Percentiles rank a stretch among this genome's conserved stretches.
Conservation (phyloP, 2,113 vertebrate species). For the Micronycteris hirsuta region DNA sequence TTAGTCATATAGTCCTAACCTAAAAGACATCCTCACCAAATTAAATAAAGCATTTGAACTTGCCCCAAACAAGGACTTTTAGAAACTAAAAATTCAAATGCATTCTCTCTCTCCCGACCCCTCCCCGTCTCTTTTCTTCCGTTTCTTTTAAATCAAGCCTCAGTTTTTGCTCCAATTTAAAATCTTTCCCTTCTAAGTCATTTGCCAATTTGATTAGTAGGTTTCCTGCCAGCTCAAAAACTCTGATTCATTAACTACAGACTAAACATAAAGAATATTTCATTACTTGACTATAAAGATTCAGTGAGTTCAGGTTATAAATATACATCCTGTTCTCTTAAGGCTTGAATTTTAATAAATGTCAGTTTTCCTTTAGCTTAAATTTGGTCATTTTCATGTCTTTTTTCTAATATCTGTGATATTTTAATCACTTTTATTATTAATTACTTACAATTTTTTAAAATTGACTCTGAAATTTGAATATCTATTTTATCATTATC, state of each 20-base stretch:
- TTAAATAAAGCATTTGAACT: slow-evolving; percentile 3
- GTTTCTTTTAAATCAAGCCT: neutral
- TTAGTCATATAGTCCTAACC: neutral
- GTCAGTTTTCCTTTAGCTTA: slow-evolving; percentile 1
- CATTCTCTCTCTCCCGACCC: neutral
- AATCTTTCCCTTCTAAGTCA: neutral
- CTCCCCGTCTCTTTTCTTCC: neutral
- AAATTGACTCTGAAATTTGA: slow-evolving; percentile 5
- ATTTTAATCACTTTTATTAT: neutral
- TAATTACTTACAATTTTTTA: neutral
- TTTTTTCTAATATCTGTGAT: neutral
- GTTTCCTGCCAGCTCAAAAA: neutral
- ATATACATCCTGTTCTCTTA: neutral
- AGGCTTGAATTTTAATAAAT: slow-evolving; percentile 28
- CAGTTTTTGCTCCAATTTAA: slow-evolving; percentile 14
- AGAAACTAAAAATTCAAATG: slow-evolving; percentile 8
- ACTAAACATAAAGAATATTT: slow-evolving; percentile 40
- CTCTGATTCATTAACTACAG: neutral
- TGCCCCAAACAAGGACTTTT: neutral
- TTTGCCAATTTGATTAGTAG: slow-evolving; percentile 25
- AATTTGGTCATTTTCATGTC: slow-evolving; percentile 2
- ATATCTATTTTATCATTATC: neutral
- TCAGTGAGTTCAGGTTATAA: neutral
- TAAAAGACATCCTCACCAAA: neutral
- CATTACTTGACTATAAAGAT: neutral